These are phyloP conservation scores for Lagocephalus sceleratus DNA, from an alignment of 2,797 vertebrate genomes.

Conservation along the genomic window DNA sequence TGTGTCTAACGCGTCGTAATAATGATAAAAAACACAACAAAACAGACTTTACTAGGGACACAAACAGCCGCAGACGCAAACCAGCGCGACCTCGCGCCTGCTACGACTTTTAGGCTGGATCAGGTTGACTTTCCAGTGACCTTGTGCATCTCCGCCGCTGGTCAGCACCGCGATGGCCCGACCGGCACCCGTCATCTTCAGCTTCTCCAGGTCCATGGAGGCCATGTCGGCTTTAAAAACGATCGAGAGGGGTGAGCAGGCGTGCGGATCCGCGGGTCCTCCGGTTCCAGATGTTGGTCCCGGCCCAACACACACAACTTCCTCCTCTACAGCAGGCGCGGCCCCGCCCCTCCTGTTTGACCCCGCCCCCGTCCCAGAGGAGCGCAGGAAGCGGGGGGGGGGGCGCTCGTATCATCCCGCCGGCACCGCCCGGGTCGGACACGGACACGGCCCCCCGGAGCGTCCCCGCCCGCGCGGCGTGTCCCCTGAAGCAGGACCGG, in stretches of 20 bases:
- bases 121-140: constrained; percentile 55
- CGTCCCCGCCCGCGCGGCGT: constrained; percentile 19
- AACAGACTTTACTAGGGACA: too few relatives aligned
- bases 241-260: too few relatives aligned
- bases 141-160: constrained; percentile 95
- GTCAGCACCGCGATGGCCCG: constrained; percentile 89
- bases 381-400: background rate
- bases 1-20: background rate
- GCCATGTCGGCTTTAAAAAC: constrained; percentile 58
- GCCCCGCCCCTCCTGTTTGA: constrained; percentile 4
- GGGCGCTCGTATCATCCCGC: constrained; percentile 4
- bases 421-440: constrained; percentile 2
- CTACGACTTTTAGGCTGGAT: too few relatives aligned
- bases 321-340: constrained; percentile 29
- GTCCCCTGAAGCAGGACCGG: too few relatives aligned
- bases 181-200: constrained; percentile 87
- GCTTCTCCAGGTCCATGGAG: constrained; percentile 80
- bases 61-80: background rate
- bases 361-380: constrained; percentile 47
- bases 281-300: too few relatives aligned
- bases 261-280: too few relatives aligned
- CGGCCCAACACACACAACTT: too few relatives aligned
- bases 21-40: too few relatives aligned
- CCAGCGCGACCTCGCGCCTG: too few relatives aligned
- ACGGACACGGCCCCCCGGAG: rapidly evolving